Evolutionary conservation across 2,888 invertebrate genomes (phyloP), one percentile per base, ranked within the genome.

Genomic region (Anagyrus pseudococci): DNA sequence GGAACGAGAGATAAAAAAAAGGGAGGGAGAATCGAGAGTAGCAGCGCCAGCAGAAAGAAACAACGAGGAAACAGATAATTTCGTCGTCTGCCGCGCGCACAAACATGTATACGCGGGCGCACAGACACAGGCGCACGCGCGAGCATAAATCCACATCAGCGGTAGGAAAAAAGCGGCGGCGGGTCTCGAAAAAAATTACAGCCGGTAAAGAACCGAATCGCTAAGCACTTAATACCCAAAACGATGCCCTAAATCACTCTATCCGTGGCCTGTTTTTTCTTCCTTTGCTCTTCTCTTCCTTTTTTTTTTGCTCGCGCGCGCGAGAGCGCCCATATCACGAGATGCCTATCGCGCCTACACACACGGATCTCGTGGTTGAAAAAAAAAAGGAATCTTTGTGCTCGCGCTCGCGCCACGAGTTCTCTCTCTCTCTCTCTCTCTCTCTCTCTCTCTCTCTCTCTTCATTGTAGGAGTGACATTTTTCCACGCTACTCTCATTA

Each of bases 181-280:
- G 25, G n/a, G n/a, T n/a, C n/a, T n/a, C 10, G 29, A 29, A 29
- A 29, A 29, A 29, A 29, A 29, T 29, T 7, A 19, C 26, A 54
- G 13, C 20, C 29, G 13, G 47, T 23, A 40, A 58, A 52, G 44
- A 37, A 52, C 23, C 29, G 47, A 53, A 59, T 46, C 44, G 47
- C 53, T 52, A 47, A 40, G 37, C 59, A 26, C 47, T 53, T 59
- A 53, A 43, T 22, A 40, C 17, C 46, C 47, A 26, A 41, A 52
- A 44, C 44, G 44, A 20, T 20, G 20, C 40, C 22, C 53, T 59
- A 59, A 59, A 59, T 59, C 59, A 59, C 53, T 59, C 59, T 10
- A 26, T 20, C 22, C 47, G 22, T 29, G 23, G n/a, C 40, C 8
- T 59, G 43, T 50, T 58, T 58, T 33, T 37, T 19, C 7, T n/a